phyloP scores from a whole-genome alignment of 2,888 invertebrate species.

The Caenorhabditis becei region DNA sequence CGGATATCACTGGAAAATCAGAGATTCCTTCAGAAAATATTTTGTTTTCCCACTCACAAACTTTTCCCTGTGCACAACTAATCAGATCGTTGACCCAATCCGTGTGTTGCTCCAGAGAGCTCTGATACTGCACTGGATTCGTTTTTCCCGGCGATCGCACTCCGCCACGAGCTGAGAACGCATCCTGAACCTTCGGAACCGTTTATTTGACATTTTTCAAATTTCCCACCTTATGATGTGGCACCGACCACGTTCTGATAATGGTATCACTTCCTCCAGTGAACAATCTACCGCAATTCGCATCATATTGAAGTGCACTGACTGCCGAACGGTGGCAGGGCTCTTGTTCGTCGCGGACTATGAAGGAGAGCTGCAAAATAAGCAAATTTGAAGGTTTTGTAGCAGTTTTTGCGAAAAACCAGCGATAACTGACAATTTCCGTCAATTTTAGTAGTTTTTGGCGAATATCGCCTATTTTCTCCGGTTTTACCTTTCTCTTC shows the following conservation, averaged over 20 bases:
- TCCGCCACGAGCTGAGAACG: slow-evolving; percentile 56
- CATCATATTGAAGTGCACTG: slow-evolving; percentile 95
- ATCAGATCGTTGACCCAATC: slow-evolving; percentile 99
- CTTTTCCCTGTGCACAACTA: slow-evolving; percentile 95
- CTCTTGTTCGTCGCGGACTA: slow-evolving; percentile 93
- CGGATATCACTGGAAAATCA: slow-evolving; percentile 92
- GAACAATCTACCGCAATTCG: slow-evolving; percentile 90
- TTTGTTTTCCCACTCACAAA: too few species aligned
- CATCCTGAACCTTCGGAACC: slow-evolving; percentile 26
- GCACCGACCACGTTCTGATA: slow-evolving; percentile 89
- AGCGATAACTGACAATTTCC: too few species aligned
- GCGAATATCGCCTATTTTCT: background rate
- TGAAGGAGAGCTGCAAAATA: slow-evolving; percentile 91
- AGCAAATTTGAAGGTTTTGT: background rate
- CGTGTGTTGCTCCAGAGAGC: slow-evolving; percentile 99
- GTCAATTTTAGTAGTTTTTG: too few species aligned
- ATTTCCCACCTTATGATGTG: slow-evolving; percentile 47
- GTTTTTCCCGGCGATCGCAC: slow-evolving; percentile 49
- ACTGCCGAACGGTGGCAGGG: slow-evolving; percentile 94
- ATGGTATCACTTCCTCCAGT: slow-evolving; percentile 98
- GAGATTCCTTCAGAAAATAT: background rate
- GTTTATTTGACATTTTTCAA: too few species aligned
- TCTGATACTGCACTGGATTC: slow-evolving; percentile 86
- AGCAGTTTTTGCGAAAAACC: background rate
- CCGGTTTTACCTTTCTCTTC: slow-evolving; percentile 10